Conservation (phyloP, 1,140 invertebrate species). For the Dysdera silvatica region DNA sequence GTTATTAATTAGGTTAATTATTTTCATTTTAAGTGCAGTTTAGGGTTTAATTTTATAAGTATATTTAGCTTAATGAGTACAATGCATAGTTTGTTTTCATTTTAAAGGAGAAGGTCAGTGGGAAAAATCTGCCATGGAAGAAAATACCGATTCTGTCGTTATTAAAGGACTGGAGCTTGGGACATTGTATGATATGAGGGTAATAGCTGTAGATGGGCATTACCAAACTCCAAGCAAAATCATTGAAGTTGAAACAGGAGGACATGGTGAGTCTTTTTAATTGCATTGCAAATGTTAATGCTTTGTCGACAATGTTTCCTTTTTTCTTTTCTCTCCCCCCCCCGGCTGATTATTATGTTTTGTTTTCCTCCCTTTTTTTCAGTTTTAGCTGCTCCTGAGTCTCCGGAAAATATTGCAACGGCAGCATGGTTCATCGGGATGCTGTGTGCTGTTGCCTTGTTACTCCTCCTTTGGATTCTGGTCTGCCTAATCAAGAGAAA, state of each 20-base stretch:
- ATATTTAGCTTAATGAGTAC: too few species aligned
- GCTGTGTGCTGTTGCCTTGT: constrained; percentile 87
- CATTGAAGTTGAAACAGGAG: constrained; percentile 65
- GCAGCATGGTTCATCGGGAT: constrained; percentile 86
- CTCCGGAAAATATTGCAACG: constrained; percentile 24
- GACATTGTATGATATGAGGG: constrained; percentile 73
- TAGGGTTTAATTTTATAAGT: too few species aligned
- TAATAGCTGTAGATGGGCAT: constrained; percentile 85
- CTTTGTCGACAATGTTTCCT: background rate
- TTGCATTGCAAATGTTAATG: background rate
- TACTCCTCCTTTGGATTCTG: constrained; percentile 83
- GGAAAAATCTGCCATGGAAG: constrained; percentile 54
- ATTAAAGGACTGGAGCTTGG: constrained; percentile 70
- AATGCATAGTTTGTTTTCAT: background rate
- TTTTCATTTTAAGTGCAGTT: too few species aligned
- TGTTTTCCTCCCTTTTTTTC: background rate
- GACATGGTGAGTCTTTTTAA: constrained; percentile 8
- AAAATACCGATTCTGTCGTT: constrained; percentile 56
- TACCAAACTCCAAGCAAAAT: constrained; percentile 60
- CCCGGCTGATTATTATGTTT: background rate
- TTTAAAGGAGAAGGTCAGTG: constrained; percentile 54
- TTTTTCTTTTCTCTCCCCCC: background rate
- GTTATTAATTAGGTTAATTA: too few species aligned
- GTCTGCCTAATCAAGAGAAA: constrained; percentile 89
- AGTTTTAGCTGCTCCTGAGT: constrained; percentile 25